Percentiles rank a stretch among this genome's conserved stretches.
phyloP scores from a whole-genome alignment of 2,113 vertebrate species.

The Alligator mississippiensis region DNA sequence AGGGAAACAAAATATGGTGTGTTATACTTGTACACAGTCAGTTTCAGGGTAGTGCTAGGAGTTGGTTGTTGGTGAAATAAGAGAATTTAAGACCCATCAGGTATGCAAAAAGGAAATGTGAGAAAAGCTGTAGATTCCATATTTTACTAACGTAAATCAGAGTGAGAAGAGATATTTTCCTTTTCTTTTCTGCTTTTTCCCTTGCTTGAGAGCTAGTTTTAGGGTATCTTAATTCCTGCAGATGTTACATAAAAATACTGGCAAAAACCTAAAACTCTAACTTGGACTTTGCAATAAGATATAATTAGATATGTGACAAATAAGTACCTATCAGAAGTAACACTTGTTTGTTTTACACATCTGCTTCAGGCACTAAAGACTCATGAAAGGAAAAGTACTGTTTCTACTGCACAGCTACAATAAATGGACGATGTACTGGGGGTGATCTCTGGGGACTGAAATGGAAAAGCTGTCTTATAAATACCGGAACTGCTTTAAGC shows the following conservation, averaged over 20 bases:
- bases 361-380: not conserved
- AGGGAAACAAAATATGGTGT: rapidly evolving
- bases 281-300: not conserved
- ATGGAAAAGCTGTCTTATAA: not conserved
- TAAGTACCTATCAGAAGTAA: not conserved
- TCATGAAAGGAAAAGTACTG: not conserved
- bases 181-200: not conserved
- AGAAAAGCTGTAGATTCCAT: not conserved
- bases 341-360: not conserved
- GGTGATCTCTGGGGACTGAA: not conserved
- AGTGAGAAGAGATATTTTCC: not conserved
- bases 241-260: not conserved
- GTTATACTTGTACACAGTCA: not conserved
- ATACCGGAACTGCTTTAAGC: not conserved
- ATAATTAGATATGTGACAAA: not conserved
- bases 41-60: not conserved
- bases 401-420: not conserved
- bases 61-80: not conserved
- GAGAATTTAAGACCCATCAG: not conserved
- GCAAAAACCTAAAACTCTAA: not conserved
- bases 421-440: not conserved
- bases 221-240: not conserved
- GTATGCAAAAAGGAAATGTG: not conserved
- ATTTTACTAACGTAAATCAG: not conserved
- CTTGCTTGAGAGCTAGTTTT: not conserved